Conservation (phyloP, 2,797 vertebrate species). For the Allobates femoralis region DNA sequence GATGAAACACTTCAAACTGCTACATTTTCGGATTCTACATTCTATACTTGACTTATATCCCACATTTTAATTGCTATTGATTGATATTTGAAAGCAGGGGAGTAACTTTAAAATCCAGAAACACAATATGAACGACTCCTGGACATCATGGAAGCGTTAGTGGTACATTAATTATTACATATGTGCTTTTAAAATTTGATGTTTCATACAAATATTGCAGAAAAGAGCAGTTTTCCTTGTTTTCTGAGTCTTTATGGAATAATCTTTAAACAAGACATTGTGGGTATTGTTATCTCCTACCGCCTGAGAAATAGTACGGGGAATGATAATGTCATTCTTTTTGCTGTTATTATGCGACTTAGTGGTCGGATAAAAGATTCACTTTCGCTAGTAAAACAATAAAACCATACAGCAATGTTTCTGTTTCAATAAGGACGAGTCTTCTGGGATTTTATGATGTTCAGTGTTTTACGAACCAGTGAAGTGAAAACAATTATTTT, state of each 20-base stretch:
- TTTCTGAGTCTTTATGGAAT: not conserved
- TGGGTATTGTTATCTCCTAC: not conserved
- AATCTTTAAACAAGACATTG: conserved; percentile 7
- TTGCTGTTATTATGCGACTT: conserved; percentile 35
- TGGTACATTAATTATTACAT: not conserved
- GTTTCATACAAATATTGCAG: not conserved
- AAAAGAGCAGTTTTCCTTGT: not conserved
- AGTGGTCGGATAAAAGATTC: conserved; percentile 36
- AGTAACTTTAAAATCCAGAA: not conserved
- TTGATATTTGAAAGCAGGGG: not conserved
- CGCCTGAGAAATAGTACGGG: conserved; percentile 13
- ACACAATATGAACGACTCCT: not conserved
- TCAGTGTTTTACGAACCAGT: conserved; percentile 54
- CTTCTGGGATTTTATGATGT: conserved; percentile 49
- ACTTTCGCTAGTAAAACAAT: conserved; percentile 31
- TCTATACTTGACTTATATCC: not conserved
- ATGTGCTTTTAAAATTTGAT: not conserved
- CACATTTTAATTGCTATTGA: not conserved
- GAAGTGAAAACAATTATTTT: conserved; percentile 52
- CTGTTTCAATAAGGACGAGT: conserved; percentile 42
- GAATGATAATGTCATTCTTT: conserved; percentile 29
- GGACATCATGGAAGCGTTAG: not conserved
- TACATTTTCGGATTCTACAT: no score
- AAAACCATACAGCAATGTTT: conserved; percentile 41
- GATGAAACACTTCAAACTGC: no score